Evolutionary conservation across 2,888 invertebrate genomes (phyloP).

Genomic region (Drosophila mulleri): DNA sequence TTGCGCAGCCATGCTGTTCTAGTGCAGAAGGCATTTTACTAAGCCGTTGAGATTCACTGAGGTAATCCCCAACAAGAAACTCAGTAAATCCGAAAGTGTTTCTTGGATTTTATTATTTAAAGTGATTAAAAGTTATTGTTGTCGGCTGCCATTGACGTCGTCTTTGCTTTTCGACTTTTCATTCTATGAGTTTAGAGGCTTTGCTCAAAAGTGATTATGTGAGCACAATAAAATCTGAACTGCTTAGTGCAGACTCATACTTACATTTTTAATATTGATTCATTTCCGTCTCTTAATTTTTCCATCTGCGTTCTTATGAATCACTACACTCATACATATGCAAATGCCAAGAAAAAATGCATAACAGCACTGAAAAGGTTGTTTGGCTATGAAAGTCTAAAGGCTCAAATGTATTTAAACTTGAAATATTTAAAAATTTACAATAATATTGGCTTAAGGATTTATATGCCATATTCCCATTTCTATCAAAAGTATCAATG

Average conservation of each 20-base stretch:
- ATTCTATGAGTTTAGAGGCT: constrained; percentile 44
- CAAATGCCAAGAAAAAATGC: no score
- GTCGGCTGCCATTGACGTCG: constrained; percentile 49
- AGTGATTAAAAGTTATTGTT: constrained; percentile 77
- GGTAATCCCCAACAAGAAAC: constrained; percentile 68
- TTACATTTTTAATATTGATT: neutral
- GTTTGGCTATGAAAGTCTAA: no score
- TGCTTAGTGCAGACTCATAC: constrained; percentile 39
- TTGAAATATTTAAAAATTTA: no score
- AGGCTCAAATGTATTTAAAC: no score
- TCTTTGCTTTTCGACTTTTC: constrained; percentile 54
- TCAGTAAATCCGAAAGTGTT: constrained; percentile 77
- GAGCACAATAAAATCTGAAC: constrained; percentile 61
- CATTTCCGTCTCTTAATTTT: neutral
- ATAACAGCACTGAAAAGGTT: no score
- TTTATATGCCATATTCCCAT: no score
- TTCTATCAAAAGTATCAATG: no score
- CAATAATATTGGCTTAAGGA: no score
- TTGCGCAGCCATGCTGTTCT: constrained; percentile 41
- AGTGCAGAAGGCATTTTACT: constrained; percentile 63
- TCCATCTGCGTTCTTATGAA: neutral
- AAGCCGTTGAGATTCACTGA: constrained; percentile 63
- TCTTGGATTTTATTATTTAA: constrained; percentile 78
- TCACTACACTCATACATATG: no score
- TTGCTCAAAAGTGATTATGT: constrained; percentile 53